Evolutionary conservation across 2,888 invertebrate genomes (phyloP).

Genomic region (Branchinecta sandiegonensis): DNA sequence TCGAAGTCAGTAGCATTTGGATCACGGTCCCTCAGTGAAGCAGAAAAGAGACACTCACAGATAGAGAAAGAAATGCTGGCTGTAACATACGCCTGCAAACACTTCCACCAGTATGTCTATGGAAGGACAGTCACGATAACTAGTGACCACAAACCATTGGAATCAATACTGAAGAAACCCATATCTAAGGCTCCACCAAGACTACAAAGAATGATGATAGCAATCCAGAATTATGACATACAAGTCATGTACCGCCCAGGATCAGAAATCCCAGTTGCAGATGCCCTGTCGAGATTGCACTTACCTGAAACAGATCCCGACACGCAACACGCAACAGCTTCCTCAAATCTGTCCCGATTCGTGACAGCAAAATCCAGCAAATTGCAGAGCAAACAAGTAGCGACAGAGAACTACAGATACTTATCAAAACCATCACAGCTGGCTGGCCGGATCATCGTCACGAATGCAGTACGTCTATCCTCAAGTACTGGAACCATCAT

Average conservation of each 20-base stretch:
- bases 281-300: background rate
- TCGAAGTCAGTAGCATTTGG: slow-evolving; percentile 11
- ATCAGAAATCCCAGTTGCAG: slow-evolving; percentile 1
- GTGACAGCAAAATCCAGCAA: background rate
- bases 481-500: slow-evolving; percentile 1
- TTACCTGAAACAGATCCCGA: slow-evolving; percentile 8
- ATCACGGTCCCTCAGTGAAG: background rate
- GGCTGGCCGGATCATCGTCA: background rate
- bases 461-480: background rate
- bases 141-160: slow-evolving; percentile 14
- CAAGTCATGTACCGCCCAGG: background rate
- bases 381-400: slow-evolving; percentile 14
- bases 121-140: slow-evolving; percentile 11
- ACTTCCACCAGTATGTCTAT: background rate
- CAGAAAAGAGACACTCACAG: background rate
- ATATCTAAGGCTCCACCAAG: slow-evolving; percentile 14
- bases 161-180: background rate
- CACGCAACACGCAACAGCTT: slow-evolving; percentile 8
- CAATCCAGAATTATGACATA: slow-evolving; percentile 14
- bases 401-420: background rate
- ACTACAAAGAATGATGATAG: slow-evolving; percentile 8
- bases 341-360: background rate
- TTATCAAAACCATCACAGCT: slow-evolving; percentile 14
- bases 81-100: slow-evolving; percentile 9
- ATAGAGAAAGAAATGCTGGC: background rate